Base-by-base conservation (phyloP, 2,888 invertebrate species). In the Caenorhabditis becei region DNA sequence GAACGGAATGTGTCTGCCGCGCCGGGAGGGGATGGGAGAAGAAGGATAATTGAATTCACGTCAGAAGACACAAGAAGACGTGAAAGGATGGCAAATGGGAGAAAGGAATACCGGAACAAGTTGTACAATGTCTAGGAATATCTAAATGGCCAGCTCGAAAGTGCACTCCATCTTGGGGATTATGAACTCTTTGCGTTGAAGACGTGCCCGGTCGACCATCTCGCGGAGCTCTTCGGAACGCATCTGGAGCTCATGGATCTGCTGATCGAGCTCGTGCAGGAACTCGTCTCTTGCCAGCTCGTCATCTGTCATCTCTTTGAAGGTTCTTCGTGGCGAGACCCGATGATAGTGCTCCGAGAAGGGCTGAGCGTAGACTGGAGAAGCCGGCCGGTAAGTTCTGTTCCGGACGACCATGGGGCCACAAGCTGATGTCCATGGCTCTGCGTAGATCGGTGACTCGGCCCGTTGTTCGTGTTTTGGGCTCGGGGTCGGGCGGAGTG, bases 231-330 rank as follows among this genome's bases (percentile, higher is more conserved):
- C 85, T 54, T 83, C 83, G 7, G 85, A 85, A 16, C 85, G 80
- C 53, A 83, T 71, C 82, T 85, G 83, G 8, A 85, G 58, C 51
- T 85, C 85, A 61, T 83, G 80, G 24, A 85, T 85, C 62, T 85
- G 85, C 49, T 78, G 80, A 53, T 85, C 83, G 16, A 85, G 51
- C 49, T 80, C 83, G 23, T 74, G 62, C 20, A 85, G 53, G 51
- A 82, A 85, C 26, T 83, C 85, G 41, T 83, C 85, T 54, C 81
- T 61, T 7, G 81, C 81, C 66, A 81, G 32, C 47, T 81, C 81
- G 47, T 77, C 77, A 44, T 81, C 81, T 2, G 67, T 72, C 72
- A 77, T 56, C 32, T 77, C 77, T 20, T 63, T 71, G 51, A 61
- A 44, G 24, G 53, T 58, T 41, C 63, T 26, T 53, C 74, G 62